phyloP scores from a whole-genome alignment of 2,113 vertebrate genomes.

The Leuciscus idus region DNA sequence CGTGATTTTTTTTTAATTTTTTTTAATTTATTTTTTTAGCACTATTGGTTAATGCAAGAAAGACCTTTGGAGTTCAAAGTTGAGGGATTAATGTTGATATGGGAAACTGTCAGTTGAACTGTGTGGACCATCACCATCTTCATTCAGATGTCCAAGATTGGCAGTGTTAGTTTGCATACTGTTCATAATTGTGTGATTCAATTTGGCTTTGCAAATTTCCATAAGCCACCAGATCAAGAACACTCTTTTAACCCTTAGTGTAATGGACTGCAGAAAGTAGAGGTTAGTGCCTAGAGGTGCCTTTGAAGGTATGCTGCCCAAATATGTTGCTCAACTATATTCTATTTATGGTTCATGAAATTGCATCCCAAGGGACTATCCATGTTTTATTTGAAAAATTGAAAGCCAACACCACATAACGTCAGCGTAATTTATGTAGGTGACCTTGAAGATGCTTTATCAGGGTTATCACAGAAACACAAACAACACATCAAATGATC shows the following conservation, averaged over 20 bases:
- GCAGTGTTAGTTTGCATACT: background rate
- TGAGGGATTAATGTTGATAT: constrained; percentile 54
- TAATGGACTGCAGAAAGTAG: background rate
- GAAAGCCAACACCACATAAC: background rate
- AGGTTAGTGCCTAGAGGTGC: background rate
- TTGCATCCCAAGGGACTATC: background rate
- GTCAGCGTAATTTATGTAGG: constrained; percentile 19
- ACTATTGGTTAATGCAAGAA: constrained; percentile 45
- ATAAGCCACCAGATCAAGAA: background rate
- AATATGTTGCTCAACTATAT: background rate
- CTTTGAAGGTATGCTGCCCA: constrained; percentile 8
- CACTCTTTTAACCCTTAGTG: background rate
- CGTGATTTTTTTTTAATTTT: too few species aligned
- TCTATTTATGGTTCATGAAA: background rate
- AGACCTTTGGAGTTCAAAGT: constrained; percentile 46
- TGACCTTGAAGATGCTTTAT: constrained; percentile 59
- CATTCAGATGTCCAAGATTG: background rate
- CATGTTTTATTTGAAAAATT: constrained; percentile 43
- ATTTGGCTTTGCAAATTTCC: background rate
- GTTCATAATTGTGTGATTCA: background rate
- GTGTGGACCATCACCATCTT: background rate
- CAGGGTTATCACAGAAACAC: constrained; percentile 18
- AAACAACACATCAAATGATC: constrained; percentile 45
- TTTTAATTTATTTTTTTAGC: too few species aligned
- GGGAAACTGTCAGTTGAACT: background rate